Evolutionary conservation across 2,888 invertebrate genomes (phyloP).

Genomic region (Strigamia maritima): DNA sequence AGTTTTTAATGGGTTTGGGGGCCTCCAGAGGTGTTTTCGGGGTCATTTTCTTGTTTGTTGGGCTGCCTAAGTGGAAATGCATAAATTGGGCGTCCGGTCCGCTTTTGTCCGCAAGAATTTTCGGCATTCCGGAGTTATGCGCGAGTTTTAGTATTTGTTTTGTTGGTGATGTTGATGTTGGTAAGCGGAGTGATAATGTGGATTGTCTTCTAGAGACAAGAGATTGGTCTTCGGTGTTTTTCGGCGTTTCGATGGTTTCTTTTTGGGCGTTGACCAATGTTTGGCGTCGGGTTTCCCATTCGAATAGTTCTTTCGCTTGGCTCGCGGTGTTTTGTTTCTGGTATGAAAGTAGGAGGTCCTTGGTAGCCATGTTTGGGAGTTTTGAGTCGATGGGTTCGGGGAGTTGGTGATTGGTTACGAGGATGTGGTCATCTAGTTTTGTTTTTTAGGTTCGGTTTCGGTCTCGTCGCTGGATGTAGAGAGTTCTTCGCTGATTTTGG

Average conservation of each 20-base stretch:
- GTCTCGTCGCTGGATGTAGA: not conserved
- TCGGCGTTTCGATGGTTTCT: not conserved
- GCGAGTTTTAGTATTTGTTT: not conserved
- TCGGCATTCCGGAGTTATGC: not conserved
- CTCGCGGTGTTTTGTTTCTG: slow-evolving; percentile 30
- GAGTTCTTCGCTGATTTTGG: not conserved
- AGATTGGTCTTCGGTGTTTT: not conserved
- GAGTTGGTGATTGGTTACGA: not conserved
- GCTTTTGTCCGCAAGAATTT: not conserved
- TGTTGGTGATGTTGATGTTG: too few relatives aligned
- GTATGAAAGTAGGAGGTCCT: slow-evolving; percentile 3
- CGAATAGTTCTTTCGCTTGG: slow-evolving; percentile 39
- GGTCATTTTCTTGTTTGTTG: not conserved
- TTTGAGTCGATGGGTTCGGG: not conserved
- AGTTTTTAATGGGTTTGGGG: too few relatives aligned
- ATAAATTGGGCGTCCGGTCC: not conserved
- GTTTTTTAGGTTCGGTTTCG: not conserved
- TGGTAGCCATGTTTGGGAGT: slow-evolving; percentile 13
- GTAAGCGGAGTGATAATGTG: not conserved
- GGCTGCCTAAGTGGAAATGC: not conserved
- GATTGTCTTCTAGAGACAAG: not conserved
- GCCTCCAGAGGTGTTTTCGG: too few relatives aligned
- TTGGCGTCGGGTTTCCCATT: slow-evolving; percentile 42
- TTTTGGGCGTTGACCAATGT: slow-evolving; percentile 39
- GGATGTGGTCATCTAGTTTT: not conserved